Conservation (phyloP, 2,797 vertebrate genomes). For the Sciurus vulgaris region DNA sequence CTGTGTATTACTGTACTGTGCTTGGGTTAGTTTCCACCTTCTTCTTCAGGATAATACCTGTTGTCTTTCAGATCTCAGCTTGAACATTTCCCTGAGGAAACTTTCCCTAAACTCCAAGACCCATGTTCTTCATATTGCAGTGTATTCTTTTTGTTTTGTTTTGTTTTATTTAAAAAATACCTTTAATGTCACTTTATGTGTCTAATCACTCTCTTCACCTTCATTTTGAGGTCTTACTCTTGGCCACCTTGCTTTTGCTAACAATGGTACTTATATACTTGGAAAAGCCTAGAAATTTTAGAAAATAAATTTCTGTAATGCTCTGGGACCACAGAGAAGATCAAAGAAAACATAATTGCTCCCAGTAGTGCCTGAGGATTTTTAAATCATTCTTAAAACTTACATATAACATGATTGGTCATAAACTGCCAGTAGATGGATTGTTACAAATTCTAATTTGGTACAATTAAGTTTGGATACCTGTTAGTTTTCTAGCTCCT, state of each 20-base stretch:
- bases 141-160: too few species aligned
- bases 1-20: neutral
- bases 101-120: neutral
- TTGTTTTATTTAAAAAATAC: neutral
- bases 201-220: neutral
- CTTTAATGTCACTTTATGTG: neutral
- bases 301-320: neutral
- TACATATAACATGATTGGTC: neutral
- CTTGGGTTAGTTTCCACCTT: neutral
- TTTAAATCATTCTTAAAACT: neutral
- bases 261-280: neutral
- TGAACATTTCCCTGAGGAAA: constrained; percentile 4
- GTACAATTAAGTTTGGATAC: neutral
- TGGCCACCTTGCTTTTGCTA: neutral
- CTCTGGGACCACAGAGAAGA: neutral
- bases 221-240: neutral
- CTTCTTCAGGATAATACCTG: neutral
- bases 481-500: neutral
- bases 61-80: neutral
- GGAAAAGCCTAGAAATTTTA: neutral
- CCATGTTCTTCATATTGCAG: neutral
- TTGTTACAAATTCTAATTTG: constrained; percentile 35
- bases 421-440: neutral
- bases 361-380: neutral
- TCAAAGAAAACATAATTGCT: neutral